Conservation (phyloP, 2,113 vertebrate genomes). For the Todiramphus chloris region DNA sequence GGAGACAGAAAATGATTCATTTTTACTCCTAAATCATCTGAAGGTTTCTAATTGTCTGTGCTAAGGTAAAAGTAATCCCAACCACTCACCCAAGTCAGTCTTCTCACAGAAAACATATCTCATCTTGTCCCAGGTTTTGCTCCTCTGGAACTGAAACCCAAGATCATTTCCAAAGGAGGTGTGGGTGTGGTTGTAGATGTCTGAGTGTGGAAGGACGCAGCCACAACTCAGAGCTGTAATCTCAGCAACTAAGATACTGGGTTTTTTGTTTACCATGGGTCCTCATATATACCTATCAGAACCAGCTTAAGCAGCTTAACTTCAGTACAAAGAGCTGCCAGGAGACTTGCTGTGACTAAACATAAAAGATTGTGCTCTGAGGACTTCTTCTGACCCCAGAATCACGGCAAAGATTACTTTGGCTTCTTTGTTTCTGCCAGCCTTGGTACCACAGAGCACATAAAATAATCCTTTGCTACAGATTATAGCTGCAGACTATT, state of each 20-base stretch:
- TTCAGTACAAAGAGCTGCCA: background rate
- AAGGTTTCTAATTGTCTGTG: background rate
- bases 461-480: background rate
- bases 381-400: background rate
- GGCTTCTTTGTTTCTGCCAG: background rate
- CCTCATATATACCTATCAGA: background rate
- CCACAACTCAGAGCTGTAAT: slow-evolving; percentile 38
- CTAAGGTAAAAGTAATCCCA: background rate
- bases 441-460: background rate
- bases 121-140: background rate
- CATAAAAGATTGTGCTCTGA: background rate
- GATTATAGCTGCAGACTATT: slow-evolving; percentile 33
- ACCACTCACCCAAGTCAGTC: background rate
- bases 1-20: background rate
- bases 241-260: background rate
- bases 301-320: background rate
- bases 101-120: background rate
- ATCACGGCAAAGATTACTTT: background rate
- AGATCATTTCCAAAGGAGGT: background rate
- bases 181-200: background rate
- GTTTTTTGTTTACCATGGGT: background rate
- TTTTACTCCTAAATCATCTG: background rate
- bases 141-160: background rate
- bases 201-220: slow-evolving; percentile 13
- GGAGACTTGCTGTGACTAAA: slow-evolving; percentile 10